These are phyloP conservation scores for Parauchenoglanis punctatus DNA, from an alignment of 2,797 vertebrate species.

Conservation along the genomic window DNA sequence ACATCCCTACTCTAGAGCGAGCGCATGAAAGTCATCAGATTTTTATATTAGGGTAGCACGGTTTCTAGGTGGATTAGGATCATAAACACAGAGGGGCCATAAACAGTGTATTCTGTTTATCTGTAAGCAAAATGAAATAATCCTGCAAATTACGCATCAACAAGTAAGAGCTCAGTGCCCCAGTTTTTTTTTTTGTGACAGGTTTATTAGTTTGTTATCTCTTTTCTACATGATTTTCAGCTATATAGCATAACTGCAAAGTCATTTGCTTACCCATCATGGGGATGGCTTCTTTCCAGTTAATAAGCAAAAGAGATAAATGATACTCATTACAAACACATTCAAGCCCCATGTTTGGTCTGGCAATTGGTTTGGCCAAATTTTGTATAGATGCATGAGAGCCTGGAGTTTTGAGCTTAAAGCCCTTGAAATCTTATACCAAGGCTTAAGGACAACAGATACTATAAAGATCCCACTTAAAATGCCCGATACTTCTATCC, in stretches of 20 bases:
- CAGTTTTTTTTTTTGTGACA: background rate
- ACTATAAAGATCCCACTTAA: background rate
- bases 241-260: background rate
- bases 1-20: background rate
- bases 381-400: background rate
- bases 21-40: background rate
- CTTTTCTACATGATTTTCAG: background rate
- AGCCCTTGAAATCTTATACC: background rate
- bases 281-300: slow-evolving; percentile 4
- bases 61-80: background rate
- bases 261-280: background rate
- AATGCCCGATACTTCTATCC: background rate
- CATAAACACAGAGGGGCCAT: background rate
- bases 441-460: background rate
- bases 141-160: background rate
- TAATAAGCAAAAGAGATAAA: slow-evolving; percentile 20
- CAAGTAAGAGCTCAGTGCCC: background rate
- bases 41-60: background rate
- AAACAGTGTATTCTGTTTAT: background rate
- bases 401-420: background rate
- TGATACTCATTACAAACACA: slow-evolving; percentile 6
- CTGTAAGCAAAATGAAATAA: background rate
- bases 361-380: background rate
- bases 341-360: background rate
- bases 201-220: background rate